These are phyloP conservation scores for Hippocampus guttulatus DNA, from an alignment of 2,113 vertebrate species.

Conservation along the genomic window DNA sequence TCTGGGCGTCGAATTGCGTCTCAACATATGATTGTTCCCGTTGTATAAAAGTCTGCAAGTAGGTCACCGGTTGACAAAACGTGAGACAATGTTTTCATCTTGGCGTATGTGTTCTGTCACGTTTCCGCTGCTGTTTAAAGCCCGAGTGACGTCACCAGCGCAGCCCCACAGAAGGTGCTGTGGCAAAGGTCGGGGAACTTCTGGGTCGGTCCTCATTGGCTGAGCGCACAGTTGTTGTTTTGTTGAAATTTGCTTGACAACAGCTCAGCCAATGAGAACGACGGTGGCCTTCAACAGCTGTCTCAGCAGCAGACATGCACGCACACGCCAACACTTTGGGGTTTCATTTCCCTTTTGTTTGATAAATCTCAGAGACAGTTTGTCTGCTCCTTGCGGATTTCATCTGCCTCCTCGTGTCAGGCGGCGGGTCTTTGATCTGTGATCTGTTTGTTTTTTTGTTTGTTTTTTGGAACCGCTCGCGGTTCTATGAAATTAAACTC, in stretches of 20 bases:
- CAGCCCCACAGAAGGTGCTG: slow-evolving; percentile 26
- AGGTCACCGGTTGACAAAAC: slow-evolving; percentile 2
- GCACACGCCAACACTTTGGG: slow-evolving; percentile 31
- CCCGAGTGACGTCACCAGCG: slow-evolving; percentile 48
- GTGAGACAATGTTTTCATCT: neutral
- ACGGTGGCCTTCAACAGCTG: slow-evolving; percentile 40
- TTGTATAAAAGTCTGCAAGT: slow-evolving; percentile 1
- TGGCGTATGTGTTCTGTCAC: slow-evolving; percentile 33
- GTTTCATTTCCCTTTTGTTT: slow-evolving; percentile 60
- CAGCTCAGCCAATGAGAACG: slow-evolving; percentile 59
- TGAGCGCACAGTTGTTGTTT: slow-evolving; percentile 27
- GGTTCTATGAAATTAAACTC: neutral
- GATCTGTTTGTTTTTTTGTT: neutral
- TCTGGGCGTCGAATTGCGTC: neutral
- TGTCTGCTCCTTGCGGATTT: neutral
- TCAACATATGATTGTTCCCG: slow-evolving; percentile 2
- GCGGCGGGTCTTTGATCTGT: neutral
- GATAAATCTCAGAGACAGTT: slow-evolving; percentile 19
- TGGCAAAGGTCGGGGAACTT: slow-evolving; percentile 28
- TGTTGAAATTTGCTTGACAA: slow-evolving; percentile 47
- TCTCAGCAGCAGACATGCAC: slow-evolving; percentile 13
- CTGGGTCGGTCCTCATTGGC: slow-evolving; percentile 46
- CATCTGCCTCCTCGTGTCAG: neutral
- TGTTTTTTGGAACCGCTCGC: neutral
- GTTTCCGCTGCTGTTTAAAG: slow-evolving; percentile 61